Evolutionary conservation across 1,140 invertebrate species (phyloP), one percentile per base, ranked within the genome.

Genomic region (Aphidius gifuensis): DNA sequence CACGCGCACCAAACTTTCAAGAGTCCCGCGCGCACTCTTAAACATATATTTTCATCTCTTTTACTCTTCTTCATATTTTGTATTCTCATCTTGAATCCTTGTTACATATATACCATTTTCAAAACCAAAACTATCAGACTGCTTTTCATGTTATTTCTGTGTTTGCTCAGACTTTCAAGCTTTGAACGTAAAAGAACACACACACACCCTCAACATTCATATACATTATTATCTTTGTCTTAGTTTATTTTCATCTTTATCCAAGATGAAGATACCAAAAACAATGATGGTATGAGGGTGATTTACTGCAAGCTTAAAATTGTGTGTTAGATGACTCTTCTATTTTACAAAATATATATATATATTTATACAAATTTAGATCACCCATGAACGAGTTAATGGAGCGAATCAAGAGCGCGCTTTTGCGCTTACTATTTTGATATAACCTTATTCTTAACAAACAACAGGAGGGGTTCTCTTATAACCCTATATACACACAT

Each of bases 351-450:
- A 16, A 16, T 16, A 16, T 16, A 66, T 63, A 66, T 63, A 60
- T 68, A 58, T 70, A 16, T 71, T 68, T 64, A 72, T 57, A 16
- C 57, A 65, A 69, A 69, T 66, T 64, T 68, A 62, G 71, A 72
- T 74, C 70, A 74, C 68, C 76, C 75, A 78, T 77, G 76, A 79
- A 78, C 73, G 72, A 73, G 75, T 79, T 79, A 79, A 79, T 79
- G 75, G 76, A 73, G 71, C 75, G 74, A 66, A 61, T 64, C 66
- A 69, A 65, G 60, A 62, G 61, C 57, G 21, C 57, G 32, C 50
- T 38, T 53, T 32, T 32, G 23, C 23, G 61, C 54, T 47, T 58
- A 58, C 46, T 58, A 61, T 23, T 61, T 43, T 5, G 40, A 53
- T 53, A 42, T 45, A 38, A 32, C 45, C 49, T 43, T 55, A 46